phyloP scores from a whole-genome alignment of 2,888 invertebrate species.

The Callosobruchus maculatus region DNA sequence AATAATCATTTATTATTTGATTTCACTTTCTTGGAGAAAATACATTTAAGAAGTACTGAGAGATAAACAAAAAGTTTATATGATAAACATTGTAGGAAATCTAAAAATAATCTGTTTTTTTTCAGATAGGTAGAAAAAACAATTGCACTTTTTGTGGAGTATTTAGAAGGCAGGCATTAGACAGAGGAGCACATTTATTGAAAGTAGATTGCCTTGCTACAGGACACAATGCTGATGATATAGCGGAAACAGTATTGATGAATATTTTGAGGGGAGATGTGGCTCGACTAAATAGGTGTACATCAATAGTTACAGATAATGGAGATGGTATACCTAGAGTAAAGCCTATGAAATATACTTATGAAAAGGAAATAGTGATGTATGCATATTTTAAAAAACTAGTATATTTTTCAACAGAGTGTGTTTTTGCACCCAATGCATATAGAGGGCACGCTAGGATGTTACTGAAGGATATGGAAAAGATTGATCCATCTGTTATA shows the following conservation, averaged over 20 bases:
- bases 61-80: not conserved
- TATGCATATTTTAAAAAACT: conserved; percentile 96
- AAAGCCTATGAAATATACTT: conserved; percentile 95
- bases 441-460: conserved; percentile 90
- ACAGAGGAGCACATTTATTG: conserved; percentile 86
- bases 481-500: conserved; percentile 85
- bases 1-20: too few species aligned
- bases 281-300: conserved; percentile 88
- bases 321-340: conserved; percentile 86
- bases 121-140: conserved; percentile 76
- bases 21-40: not conserved
- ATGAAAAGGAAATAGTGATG: conserved; percentile 99
- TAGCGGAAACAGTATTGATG: conserved; percentile 98
- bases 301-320: conserved; percentile 78
- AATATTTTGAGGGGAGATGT: conserved; percentile 96
- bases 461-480: conserved; percentile 91
- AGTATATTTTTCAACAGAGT: conserved; percentile 98
- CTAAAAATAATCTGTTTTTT: conserved; percentile 18
- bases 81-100: too few species aligned
- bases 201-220: conserved; percentile 93
- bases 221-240: conserved; percentile 95
- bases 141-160: conserved; percentile 97
- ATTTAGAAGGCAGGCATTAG: conserved; percentile 92
- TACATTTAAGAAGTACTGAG: too few species aligned
- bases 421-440: conserved; percentile 97